Base-by-base conservation (phyloP, 2,797 vertebrate species). In the Anguilla pacifica region DNA sequence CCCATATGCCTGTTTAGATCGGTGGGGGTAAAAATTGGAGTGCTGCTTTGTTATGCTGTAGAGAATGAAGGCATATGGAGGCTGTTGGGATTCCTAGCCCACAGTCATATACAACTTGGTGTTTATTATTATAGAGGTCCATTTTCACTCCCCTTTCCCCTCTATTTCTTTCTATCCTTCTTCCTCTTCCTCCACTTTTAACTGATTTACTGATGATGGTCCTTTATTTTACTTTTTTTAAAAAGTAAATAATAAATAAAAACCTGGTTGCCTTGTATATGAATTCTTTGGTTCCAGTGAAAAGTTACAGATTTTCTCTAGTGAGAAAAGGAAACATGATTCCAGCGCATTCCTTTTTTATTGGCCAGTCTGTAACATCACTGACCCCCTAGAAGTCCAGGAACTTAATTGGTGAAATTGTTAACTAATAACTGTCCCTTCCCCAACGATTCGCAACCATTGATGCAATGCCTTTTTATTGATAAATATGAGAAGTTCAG, bases 41-140 rank as follows among this genome's bases (percentile, higher is more conserved):
- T 92, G 94, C 70, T 89, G 86, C 87, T 86, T 86, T 87, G 35
- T 86, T 39, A 74, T 87, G 88, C 82, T 55, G 91, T 43, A 91
- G 85, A 94, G 90, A 93, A 93, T 93, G 87, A 92, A 93, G 92
- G 94, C 92, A 94, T 88, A 91, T 92, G 64, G 93, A 93, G 94
- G 94, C 94, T 95, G 93, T 93, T 92, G 94, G 93, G 94, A 92
- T 92, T 92, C 46, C 46, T 10, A 82, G 43, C 2, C 79, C 79
- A 82, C 46, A 82, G 25, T 82, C 22, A 51, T 19, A 79, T n/a
- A 51, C 67, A 95, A 95, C 93, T 95, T 95, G 91, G 90, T 94
- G 92, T 94, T 94, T 92, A 93, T 94, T 93, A 94, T 93, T 88
- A 92, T 82, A 88, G 89, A 91, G 91, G 87, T 91, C 90, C 91